Percentiles rank a stretch among this genome's conserved stretches.
These are phyloP conservation scores for Syngnathus acus DNA, from an alignment of 2,797 vertebrate genomes.

Conservation along the genomic window DNA sequence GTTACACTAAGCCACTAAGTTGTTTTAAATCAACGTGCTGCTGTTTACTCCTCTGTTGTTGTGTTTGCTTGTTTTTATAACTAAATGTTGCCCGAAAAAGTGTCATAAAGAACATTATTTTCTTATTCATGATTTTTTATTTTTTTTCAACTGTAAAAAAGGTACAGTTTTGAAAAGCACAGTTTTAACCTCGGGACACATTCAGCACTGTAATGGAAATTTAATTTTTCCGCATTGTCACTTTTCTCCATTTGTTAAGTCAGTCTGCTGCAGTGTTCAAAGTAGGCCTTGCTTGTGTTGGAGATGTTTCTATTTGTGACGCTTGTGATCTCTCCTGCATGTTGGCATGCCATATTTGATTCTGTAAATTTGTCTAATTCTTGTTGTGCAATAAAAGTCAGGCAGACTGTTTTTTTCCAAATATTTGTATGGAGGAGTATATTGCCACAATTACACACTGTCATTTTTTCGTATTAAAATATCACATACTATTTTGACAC, in stretches of 20 bases:
- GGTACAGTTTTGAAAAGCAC: conserved; percentile 8
- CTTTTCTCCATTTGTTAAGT: conserved; percentile 5
- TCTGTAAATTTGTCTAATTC: conserved; percentile 42
- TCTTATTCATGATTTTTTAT: conserved; percentile 6
- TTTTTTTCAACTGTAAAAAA: conserved; percentile 3
- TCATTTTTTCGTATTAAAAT: neutral
- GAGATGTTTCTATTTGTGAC: conserved; percentile 33
- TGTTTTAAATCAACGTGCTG: conserved; percentile 38
- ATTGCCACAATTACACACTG: neutral
- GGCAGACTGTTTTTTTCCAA: conserved; percentile 33
- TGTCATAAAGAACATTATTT: conserved; percentile 7
- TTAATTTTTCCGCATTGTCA: conserved; percentile 11
- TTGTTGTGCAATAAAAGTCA: conserved; percentile 46
- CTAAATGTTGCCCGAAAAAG: conserved; percentile 7
- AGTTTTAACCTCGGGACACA: neutral
- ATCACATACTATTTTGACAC: conserved; percentile 1
- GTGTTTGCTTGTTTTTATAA: conserved; percentile 10
- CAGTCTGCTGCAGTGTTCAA: conserved; percentile 11
- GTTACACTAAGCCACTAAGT: conserved; percentile 7
- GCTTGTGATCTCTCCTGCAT: conserved; percentile 45
- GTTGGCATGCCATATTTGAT: conserved; percentile 44
- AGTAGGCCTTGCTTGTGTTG: conserved; percentile 11
- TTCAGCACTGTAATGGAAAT: neutral
- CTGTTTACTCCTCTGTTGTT: conserved; percentile 12
- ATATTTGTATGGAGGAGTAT: conserved; percentile 6